Conservation (phyloP, 2,888 invertebrate species). For the Scaptodrosophila latifasciaeformis region DNA sequence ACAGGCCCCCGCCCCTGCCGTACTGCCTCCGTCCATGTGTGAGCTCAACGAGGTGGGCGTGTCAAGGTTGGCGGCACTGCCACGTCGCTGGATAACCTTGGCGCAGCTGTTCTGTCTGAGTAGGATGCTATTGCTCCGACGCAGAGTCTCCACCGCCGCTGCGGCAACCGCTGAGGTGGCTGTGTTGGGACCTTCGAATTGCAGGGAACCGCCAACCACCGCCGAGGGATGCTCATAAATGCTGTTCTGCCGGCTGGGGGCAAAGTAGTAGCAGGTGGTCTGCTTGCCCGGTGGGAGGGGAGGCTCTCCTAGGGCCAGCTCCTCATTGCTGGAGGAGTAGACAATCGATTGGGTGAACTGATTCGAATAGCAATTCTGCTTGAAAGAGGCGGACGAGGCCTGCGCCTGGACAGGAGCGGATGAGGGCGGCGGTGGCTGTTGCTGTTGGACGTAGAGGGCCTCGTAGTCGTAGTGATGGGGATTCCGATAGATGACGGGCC, state of each 20-base stretch:
- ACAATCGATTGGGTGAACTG: slow-evolving; percentile 72
- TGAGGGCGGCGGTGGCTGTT: slow-evolving; percentile 27
- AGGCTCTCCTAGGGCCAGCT: slow-evolving; percentile 44
- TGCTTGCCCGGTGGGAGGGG: slow-evolving; percentile 35
- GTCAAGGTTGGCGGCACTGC: slow-evolving; percentile 50
- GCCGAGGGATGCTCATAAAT: slow-evolving; percentile 73
- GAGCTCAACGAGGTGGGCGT: slow-evolving; percentile 69
- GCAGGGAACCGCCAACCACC: slow-evolving; percentile 69
- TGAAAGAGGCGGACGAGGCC: slow-evolving; percentile 45
- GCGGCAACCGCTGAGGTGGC: slow-evolving; percentile 69
- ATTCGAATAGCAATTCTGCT: slow-evolving; percentile 71
- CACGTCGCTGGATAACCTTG: slow-evolving; percentile 69
- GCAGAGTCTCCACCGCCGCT: slow-evolving; percentile 70
- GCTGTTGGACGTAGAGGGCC: slow-evolving; percentile 68
- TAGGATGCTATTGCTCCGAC: slow-evolving; percentile 71
- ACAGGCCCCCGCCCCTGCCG: slow-evolving; percentile 56
- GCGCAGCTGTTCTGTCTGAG: slow-evolving; percentile 72
- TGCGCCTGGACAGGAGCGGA: slow-evolving; percentile 29
- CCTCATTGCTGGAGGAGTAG: slow-evolving; percentile 72
- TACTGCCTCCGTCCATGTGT: slow-evolving; percentile 69
- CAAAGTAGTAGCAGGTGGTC: slow-evolving; percentile 71
- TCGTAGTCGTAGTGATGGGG: slow-evolving; percentile 75
- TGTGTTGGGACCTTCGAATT: slow-evolving; percentile 57
- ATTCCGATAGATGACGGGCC: slow-evolving; percentile 75
- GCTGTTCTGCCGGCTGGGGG: slow-evolving; percentile 71